These are phyloP conservation scores for Xestoiulus laeticollis DNA, from an alignment of 2,888 invertebrate species.

Conservation along the genomic window DNA sequence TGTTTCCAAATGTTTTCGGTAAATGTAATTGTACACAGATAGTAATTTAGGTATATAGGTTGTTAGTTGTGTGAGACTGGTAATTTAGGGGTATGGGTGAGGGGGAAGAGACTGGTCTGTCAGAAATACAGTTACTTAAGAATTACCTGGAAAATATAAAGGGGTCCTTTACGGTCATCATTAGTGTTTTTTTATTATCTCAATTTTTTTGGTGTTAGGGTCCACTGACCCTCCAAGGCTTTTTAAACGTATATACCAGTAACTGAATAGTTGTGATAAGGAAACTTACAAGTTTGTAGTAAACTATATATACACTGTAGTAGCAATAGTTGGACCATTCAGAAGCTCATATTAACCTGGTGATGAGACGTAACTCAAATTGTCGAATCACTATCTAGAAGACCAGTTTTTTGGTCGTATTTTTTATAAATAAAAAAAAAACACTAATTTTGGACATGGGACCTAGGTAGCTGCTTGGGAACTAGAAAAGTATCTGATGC, in stretches of 20 bases:
- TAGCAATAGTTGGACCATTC: not conserved
- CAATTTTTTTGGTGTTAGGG: not conserved
- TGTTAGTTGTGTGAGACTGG: not conserved
- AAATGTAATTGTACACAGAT: not conserved
- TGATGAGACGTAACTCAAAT: not conserved
- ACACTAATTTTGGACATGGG: not conserved
- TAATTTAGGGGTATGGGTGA: not conserved
- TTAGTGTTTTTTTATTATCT: conserved; percentile 1
- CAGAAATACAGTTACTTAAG: not conserved
- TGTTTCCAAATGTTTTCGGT: too few species aligned
- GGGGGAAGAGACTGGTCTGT: not conserved
- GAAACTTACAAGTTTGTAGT: not conserved
- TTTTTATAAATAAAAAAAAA: not conserved
- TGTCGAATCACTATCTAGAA: not conserved
- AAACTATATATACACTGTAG: conserved; percentile 3
- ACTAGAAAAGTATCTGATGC: not conserved
- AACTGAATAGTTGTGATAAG: not conserved
- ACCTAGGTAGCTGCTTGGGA: not conserved
- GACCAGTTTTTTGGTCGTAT: not conserved
- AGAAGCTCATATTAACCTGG: not conserved
- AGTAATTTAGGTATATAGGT: not conserved
- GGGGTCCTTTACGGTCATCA: not conserved
- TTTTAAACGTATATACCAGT: not conserved
- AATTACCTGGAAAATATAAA: conserved; percentile 23
- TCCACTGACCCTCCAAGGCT: conserved; percentile 8